Evolutionary conservation across 2,888 invertebrate genomes (phyloP), one percentile per base, ranked within the genome.

Genomic region (Aleiodes alternator): DNA sequence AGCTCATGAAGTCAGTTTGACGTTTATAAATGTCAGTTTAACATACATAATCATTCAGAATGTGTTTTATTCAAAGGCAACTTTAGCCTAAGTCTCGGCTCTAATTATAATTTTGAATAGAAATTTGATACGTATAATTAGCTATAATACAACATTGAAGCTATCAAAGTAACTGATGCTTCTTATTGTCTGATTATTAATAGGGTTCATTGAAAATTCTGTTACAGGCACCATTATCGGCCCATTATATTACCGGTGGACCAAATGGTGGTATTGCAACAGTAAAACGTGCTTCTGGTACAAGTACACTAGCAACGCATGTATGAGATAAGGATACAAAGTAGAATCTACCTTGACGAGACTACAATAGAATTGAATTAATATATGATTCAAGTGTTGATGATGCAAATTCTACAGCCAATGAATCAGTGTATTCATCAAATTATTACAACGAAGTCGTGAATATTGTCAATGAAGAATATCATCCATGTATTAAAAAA

Each of bases 301-400:
- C 87, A 70, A 93, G 92, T 77, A 92, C 93, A 66, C 90, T 93
- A 88, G 93, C 93, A 81, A 93, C 93, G 87, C 93, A 93, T 86
- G 93, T 93, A 91, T 93, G 92, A 92, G 88, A 86, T 83, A 79
- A 83, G 87, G 86, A 84, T 82, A 84, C 84, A 81, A 86, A 87
- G 84, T 89, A 89, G 88, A 88, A 84, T 82, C 84, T 68, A 31
- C 7, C 50, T 12, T 53, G 51, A 68, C 34, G 51, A 68, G 50
- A 68, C 48, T 68, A 70, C 78, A 69, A 75, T 76, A 72, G 74
- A 72, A 73, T 76, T 64, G 69, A 75, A 70, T 71, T 73, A 14
- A 72, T 76, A 70, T 38, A 76, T 38, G 73, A 72, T 69, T 53
- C 34, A 43, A 57, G 74, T 69, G 72, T 53, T 57, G 16, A 78